Base-by-base conservation (phyloP, 2,888 invertebrate species). In the Hipparchia semele region DNA sequence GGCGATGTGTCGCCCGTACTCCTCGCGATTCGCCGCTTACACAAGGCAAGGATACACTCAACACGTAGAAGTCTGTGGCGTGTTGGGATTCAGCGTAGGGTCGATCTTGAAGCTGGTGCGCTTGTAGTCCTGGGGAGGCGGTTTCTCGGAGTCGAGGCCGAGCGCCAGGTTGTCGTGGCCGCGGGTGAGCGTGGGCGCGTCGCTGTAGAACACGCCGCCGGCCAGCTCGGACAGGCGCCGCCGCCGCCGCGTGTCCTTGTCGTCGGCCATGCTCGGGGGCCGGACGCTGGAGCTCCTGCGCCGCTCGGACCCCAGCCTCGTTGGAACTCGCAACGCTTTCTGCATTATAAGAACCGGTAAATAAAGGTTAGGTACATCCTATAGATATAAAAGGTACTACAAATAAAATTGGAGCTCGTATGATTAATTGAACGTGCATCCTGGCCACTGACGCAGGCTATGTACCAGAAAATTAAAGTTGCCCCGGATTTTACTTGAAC, bases 121-220 rank as follows among this genome's bases (percentile, higher is more conserved):
- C 49, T 80, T 80, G 75, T 77, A 78, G 45, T 90, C 88, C 56
- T 85, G 85, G 2, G 84, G 84, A 1, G 84, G 85, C 0, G 86
- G 85, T 77, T 91, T 92, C 77, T 93, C 92, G 0, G 86, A 76
- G 73, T 92, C 92, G 33, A 89, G 83, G 3, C 89, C 87, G 2
- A 92, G 83, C 0, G 88, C 92, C n/a, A 86, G 88, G 82, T 94
- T 94, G 80, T 92, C 92, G 56, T 79, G 81, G 5, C 91, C 90
- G 56, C 83, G 82, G 4, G 87, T 80, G 72, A 88, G 85, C 1
- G 85, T 81, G 6, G 83, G 80, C 6, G 82, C 80, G 76, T 92
- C 92, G 81, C 92, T 92, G 86, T 94, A 94, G 86, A 94, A 94
- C 58, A 93, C 90, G 6, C 94, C 94, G 49, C 94, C 94, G 1